Conservation (phyloP, 2,797 vertebrate species). For the Hypotaenidia okinawae region DNA sequence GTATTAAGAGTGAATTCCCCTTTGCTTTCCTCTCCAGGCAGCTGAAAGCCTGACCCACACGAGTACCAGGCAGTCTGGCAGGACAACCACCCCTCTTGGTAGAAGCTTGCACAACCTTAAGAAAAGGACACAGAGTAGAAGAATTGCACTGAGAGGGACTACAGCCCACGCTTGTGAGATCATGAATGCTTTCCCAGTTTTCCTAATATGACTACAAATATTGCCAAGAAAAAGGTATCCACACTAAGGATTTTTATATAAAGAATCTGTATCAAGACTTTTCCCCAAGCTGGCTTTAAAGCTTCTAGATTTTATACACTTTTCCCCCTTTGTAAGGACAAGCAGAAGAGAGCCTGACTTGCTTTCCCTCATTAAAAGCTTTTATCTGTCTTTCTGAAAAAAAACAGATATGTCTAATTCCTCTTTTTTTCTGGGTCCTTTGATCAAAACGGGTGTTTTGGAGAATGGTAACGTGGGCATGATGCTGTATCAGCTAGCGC, state of each 20-base stretch:
- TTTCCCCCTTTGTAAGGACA: neutral
- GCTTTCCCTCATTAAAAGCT: neutral
- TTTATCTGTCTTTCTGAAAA: neutral
- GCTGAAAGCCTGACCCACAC: neutral
- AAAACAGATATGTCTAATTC: neutral
- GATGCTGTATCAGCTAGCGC: neutral
- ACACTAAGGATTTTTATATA: neutral
- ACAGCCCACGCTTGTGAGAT: fast-evolving
- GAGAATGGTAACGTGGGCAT: fast-evolving
- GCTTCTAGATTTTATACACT: neutral
- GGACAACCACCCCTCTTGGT: fast-evolving
- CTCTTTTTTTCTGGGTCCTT: neutral
- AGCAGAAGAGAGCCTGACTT: neutral
- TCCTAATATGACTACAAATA: neutral
- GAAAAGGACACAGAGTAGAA: fast-evolving
- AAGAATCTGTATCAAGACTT: neutral
- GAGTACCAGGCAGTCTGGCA: neutral
- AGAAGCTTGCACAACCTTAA: neutral
- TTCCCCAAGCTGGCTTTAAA: neutral
- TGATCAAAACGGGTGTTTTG: neutral
- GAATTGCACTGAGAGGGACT: neutral
- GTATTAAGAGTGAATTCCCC: neutral
- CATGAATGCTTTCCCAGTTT: neutral
- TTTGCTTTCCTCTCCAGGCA: constrained; percentile 7
- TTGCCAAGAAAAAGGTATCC: neutral